Base-by-base conservation (phyloP, 2,888 invertebrate genomes). In the Lobophora halterata region DNA sequence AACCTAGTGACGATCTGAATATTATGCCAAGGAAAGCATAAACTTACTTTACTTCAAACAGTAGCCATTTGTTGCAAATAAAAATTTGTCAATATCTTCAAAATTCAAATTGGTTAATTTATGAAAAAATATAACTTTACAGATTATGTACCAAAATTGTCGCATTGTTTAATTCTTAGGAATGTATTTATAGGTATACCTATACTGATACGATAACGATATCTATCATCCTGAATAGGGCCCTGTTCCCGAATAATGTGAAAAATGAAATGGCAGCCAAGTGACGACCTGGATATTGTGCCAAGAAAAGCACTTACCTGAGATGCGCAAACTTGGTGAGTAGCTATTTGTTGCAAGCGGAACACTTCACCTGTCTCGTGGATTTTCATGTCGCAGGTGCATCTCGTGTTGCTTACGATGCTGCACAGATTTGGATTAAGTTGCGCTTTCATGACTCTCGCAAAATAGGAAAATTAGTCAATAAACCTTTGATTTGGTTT, bases 201-300 rank as follows among this genome's bases (percentile, higher is more conserved):
- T n/a, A n/a, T n/a, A n/a, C n/a, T n/a, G n/a, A n/a, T n/a, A n/a
- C n/a, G n/a, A n/a, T n/a, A n/a, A n/a, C n/a, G n/a, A n/a, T n/a
- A n/a, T n/a, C n/a, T n/a, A n/a, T n/a, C 14, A 7, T 7, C 11
- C 32, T 17, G 3, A 33, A 18, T 20, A 11, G 33, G 21, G 7
- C 18, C 20, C 42, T 10, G 41, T 21, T 23, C 9, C 11, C 11
- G 43, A 56, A 61, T 70, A 64, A 72, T 67, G 59, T 57, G 59
- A 56, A 63, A 65, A 64, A 69, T 65, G 65, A 64, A 70, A 72
- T 65, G 56, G 52, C 50, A 53, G 42, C 32, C 46, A 49, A 49
- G 50, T 53, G 65, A 56, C 48, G 55, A 62, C 64, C 59, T 58
- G 58, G 53, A 59, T 64, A 58, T 61, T 60, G 55, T 56, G 46